Evolutionary conservation across 1,140 invertebrate genomes (phyloP), one percentile per base, ranked within the genome.

Genomic region (Drosophila varians): DNA sequence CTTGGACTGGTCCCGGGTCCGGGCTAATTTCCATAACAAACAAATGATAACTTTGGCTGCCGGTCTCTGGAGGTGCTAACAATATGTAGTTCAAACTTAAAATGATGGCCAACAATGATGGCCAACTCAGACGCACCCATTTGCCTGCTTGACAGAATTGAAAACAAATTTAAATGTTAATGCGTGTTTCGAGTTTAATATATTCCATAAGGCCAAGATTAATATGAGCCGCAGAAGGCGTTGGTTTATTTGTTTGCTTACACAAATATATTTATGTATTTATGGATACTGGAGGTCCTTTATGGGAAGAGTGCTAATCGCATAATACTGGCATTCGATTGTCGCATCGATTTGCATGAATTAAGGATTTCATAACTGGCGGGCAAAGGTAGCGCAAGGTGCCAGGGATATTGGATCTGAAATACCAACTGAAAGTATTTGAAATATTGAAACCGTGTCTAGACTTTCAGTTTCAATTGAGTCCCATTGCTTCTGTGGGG

Each of bases 141-240:
- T 40, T 69, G 12, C 34, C 45, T 7, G 53, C 28, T 57, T 76
- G 72, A 84, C 68, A 71, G 80, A 84, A 84, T 84, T 84, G 79
- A 84, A 84, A 84, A 80, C 79, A 84, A 84, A 84, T 84, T 84
- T 84, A 84, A 84, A 84, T 84, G 79, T 80, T 84, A 86, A 84
- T 84, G 66, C 28, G 56, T 60, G 62, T 56, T 69, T 47, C 54
- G 65, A 68, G 68, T 75, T 76, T 84, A 79, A 84, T 84, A 68
- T 84, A 86, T 84, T 57, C 70, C 64, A 79, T 51, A 82, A 57
- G 52, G 75, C 51, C 64, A 47, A 86, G 71, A 84, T 84, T 86
- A 84, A 79, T 84, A 61, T 60, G 76, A 86, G 52, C 61, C 53
- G 53, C 54, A 43, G 46, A 55, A 51, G 73, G 25, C 40, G 21